Percentiles rank a stretch among this genome's conserved stretches.
phyloP scores from a whole-genome alignment of 2,797 vertebrate species.

The Glossophaga mutica region DNA sequence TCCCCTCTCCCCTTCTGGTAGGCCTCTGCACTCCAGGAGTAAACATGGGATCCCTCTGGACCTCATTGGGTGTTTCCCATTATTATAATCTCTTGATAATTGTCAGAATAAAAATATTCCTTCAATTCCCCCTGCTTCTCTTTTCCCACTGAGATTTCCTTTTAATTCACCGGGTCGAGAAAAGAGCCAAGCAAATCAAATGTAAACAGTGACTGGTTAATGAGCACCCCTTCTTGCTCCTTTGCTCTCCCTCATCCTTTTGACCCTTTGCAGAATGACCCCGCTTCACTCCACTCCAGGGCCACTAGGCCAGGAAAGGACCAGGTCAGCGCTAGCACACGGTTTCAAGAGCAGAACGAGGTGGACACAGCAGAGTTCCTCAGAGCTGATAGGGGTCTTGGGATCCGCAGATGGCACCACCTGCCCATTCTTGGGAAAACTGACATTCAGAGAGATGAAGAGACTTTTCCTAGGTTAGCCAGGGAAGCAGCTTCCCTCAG shows the following conservation, averaged over 20 bases:
- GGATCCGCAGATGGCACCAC: not conserved
- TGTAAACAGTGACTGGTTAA: not conserved
- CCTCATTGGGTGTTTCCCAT: not conserved
- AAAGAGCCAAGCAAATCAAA: not conserved
- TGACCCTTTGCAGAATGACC: not conserved
- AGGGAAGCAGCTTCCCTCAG: accelerated
- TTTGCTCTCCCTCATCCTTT: not conserved
- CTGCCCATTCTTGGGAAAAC: not conserved
- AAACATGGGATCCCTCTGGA: not conserved
- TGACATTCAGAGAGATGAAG: not conserved
- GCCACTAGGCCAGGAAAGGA: not conserved
- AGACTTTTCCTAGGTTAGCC: not conserved
- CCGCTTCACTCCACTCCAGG: accelerated
- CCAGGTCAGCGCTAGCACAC: accelerated
- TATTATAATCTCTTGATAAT: not conserved
- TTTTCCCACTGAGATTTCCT: not conserved
- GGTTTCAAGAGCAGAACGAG: not conserved
- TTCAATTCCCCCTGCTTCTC: not conserved
- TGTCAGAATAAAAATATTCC: not conserved
- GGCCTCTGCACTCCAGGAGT: not conserved
- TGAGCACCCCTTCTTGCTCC: accelerated
- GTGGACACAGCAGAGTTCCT: not conserved
- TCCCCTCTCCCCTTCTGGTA: not conserved
- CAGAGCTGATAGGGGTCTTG: not conserved
- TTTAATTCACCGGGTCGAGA: not conserved